Evolutionary conservation across 2,113 vertebrate genomes (phyloP).

Genomic region (Pelusios castaneus): DNA sequence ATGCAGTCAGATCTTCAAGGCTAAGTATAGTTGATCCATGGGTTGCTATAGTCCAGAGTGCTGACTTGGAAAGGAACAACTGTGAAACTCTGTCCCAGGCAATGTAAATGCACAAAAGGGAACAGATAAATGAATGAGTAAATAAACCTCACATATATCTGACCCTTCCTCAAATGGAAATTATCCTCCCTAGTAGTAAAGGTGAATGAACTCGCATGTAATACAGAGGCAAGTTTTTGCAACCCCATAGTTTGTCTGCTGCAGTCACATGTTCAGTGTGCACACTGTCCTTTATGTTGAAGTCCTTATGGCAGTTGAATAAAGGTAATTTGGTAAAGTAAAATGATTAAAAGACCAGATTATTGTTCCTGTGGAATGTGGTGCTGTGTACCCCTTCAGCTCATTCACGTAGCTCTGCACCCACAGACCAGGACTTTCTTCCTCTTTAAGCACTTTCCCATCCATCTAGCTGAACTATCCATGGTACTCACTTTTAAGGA

Average conservation of each 20-base stretch:
- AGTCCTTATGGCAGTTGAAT: background rate
- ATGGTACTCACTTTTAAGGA: too few relatives aligned
- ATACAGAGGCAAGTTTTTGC: background rate
- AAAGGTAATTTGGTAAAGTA: background rate
- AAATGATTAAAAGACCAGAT: background rate
- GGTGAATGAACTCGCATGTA: background rate
- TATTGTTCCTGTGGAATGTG: background rate
- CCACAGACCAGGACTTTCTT: too few relatives aligned
- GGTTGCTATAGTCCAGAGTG: background rate
- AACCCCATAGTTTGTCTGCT: background rate
- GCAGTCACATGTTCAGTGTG: background rate
- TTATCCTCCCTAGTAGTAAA: background rate
- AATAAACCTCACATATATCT: too few relatives aligned
- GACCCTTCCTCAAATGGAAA: background rate
- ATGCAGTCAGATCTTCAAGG: background rate
- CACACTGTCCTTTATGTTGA: background rate
- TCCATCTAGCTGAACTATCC: too few relatives aligned
- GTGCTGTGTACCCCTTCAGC: background rate
- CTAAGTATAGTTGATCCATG: background rate
- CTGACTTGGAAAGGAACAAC: background rate
- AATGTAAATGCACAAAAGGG: background rate
- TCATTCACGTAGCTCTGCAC: too few relatives aligned
- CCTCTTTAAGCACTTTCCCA: too few relatives aligned
- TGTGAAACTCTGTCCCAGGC: accelerated
- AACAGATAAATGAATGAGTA: background rate